Evolutionary conservation across 2,113 vertebrate species (phyloP).

Genomic region (Butastur rufipennis): DNA sequence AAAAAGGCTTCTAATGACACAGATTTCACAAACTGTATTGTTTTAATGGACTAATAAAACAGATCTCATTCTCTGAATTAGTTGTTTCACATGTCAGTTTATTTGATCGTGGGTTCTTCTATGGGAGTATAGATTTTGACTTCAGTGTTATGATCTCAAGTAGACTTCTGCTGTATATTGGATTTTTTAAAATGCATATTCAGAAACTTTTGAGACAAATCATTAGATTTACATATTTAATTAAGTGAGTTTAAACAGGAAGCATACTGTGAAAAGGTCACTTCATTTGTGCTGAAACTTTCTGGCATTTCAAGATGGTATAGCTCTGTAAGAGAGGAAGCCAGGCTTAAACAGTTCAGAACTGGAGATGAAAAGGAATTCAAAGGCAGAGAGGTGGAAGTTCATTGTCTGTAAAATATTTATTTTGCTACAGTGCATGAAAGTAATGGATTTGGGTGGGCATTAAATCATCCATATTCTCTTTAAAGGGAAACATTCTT

Average conservation of each 20-base stretch:
- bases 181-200: not conserved
- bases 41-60: not conserved
- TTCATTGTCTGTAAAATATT: conserved; percentile 32
- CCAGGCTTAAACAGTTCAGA: not conserved
- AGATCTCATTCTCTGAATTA: not conserved
- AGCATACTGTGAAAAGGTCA: not conserved
- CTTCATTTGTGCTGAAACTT: conserved; percentile 22
- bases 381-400: not conserved
- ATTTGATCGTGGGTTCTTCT: not conserved
- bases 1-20: not conserved
- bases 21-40: not conserved
- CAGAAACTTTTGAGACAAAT: not conserved
- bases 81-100: not conserved
- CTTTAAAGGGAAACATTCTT: not conserved
- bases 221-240: conserved; percentile 33
- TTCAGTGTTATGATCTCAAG: not conserved
- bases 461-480: conserved; percentile 24
- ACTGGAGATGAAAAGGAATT: not conserved
- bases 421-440: not conserved
- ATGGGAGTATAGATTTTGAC: not conserved
- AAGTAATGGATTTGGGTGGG: not conserved
- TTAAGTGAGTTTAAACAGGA: conserved; percentile 13
- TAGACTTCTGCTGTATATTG: not conserved
- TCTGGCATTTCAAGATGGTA: not conserved
- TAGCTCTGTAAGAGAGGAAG: not conserved